These are phyloP conservation scores for Lasioglossum leucozonium DNA, from an alignment of 2,888 invertebrate genomes.

Conservation along the genomic window DNA sequence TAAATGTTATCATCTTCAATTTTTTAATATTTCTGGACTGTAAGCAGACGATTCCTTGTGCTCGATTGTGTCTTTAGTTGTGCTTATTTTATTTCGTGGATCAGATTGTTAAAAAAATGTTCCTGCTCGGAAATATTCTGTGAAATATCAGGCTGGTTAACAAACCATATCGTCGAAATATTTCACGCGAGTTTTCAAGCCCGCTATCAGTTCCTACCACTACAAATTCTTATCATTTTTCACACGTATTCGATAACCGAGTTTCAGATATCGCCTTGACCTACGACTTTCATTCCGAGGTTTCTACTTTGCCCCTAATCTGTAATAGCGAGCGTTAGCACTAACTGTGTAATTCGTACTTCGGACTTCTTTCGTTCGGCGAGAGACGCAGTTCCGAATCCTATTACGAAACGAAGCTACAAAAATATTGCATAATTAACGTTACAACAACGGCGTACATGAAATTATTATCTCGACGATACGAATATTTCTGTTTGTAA, in stretches of 20 bases:
- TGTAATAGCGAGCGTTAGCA: not conserved
- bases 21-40: no score
- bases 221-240: not conserved
- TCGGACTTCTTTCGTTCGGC: not conserved
- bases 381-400: not conserved
- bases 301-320: not conserved
- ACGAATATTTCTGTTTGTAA: no score
- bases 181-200: not conserved
- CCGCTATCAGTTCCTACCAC: not conserved
- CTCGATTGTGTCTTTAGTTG: not conserved
- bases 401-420: not conserved
- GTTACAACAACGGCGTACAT: not conserved
- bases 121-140: not conserved
- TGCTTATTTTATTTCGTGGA: not conserved
- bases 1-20: not conserved
- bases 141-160: not conserved
- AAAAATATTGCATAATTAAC: not conserved
- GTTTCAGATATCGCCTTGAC: constrained; percentile 26
- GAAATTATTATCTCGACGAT: not conserved
- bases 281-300: constrained; percentile 22
- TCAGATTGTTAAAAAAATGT: not conserved
- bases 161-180: not conserved
- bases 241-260: not conserved
- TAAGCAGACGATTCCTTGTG: not conserved
- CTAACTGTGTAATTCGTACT: not conserved